Conservation (phyloP, 2,113 vertebrate genomes). For the Pseudolaguvia tuberculata region DNA sequence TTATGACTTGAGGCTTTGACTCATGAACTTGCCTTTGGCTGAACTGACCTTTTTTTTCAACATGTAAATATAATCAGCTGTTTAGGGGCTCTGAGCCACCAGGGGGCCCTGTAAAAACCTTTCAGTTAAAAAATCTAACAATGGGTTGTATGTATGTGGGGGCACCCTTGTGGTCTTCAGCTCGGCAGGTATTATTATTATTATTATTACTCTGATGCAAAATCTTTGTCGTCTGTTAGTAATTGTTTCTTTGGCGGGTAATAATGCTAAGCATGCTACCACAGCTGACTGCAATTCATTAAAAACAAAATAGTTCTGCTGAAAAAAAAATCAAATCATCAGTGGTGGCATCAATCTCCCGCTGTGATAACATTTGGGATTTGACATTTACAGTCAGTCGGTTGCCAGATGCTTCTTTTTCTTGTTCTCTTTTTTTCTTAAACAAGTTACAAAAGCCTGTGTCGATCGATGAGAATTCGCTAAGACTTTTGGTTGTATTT, state of each 20-base stretch:
- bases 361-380: constrained; percentile 14
- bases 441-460: background rate
- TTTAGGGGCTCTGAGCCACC: background rate
- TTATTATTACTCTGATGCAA: constrained; percentile 3
- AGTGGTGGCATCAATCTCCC: background rate
- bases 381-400: constrained; percentile 15
- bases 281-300: constrained; percentile 21
- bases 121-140: no score
- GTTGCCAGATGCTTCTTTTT: constrained; percentile 13
- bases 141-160: no score
- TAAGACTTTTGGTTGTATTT: background rate
- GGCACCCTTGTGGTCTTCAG: background rate
- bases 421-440: background rate
- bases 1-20: background rate
- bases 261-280: background rate
- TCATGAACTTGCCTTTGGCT: background rate
- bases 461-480: no score
- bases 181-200: constrained; percentile 3
- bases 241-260: background rate
- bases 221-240: constrained; percentile 5
- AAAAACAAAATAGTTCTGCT: constrained; percentile 11
- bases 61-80: constrained; percentile 7
- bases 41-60: background rate
- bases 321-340: constrained; percentile 4
- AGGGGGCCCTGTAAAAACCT: constrained; percentile 13